Evolutionary conservation across 2,113 vertebrate species (phyloP), one percentile per base, ranked within the genome.

Genomic region (Gnathonemus longibarbis): DNA sequence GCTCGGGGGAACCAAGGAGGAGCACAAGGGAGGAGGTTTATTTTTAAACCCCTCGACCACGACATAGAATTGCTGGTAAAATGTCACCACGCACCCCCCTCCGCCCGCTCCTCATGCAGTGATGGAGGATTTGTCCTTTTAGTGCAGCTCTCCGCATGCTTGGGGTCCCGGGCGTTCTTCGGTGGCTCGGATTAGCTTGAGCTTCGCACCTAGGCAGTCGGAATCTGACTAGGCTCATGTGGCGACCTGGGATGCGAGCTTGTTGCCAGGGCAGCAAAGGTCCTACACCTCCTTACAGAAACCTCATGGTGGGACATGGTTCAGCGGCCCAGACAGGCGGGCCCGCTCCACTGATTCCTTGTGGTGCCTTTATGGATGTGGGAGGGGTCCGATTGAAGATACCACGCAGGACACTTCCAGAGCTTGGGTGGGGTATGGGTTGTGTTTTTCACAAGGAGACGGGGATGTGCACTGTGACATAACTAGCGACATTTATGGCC

Each of bases 111-210:
- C 74, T 19, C 17, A 42, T 42, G 31, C 11, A 7, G 70, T 4
- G 49, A 5, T 45, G 19, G 46, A 50, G 84, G 24, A 27, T 27
- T n/a, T n/a, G 48, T 48, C 48, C 45, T 24, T 10, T n/a, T 27
- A 27, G 84, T 13, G 91, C 89, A 56, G 89, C 24, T 90, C 84
- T 88, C 89, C 19, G 8, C 62, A 35, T 88, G 89, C 90, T 91
- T 92, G 88, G 87, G 90, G 21, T 45, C 2, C 50, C 13, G 0
- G 62, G 62, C 6, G 11, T 15, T 31, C 31, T 50, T 52, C 50
- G 1, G 46, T 35, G 91, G 84, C 80, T 58, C 77, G 83, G 90
- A 90, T 31, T 35, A 35, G 15, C 15, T 27, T 39, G 2, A 39
- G 74, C 35, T 80, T 77, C 13, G n/a, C 31, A 77, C 31, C 11